These are phyloP conservation scores for Mola mola DNA, from an alignment of 2,113 vertebrate species.

Conservation along the genomic window DNA sequence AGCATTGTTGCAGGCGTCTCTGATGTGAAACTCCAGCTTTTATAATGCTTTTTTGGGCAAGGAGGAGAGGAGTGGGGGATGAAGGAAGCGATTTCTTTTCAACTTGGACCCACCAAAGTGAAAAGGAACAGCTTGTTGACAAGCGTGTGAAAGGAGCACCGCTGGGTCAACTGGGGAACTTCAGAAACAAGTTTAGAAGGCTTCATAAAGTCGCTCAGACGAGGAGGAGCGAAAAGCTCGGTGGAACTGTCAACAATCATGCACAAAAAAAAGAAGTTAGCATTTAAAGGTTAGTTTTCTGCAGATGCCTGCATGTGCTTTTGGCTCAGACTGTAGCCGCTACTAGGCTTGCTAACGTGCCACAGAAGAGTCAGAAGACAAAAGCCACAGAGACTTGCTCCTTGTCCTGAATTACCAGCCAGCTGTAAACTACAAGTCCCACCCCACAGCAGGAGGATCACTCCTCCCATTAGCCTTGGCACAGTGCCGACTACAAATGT, in stretches of 20 bases:
- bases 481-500: slow-evolving; percentile 65
- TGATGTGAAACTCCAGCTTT: slow-evolving; percentile 77
- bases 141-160: slow-evolving; percentile 64
- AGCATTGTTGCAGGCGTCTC: slow-evolving; percentile 72
- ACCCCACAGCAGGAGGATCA: slow-evolving; percentile 66
- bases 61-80: slow-evolving; percentile 63
- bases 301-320: slow-evolving; percentile 19
- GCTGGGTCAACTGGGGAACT: slow-evolving; percentile 70
- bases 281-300: slow-evolving; percentile 18
- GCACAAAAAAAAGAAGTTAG: slow-evolving; percentile 19
- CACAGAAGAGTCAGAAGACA: slow-evolving; percentile 36
- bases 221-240: too few relatives aligned
- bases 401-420: slow-evolving; percentile 68
- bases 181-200: slow-evolving; percentile 63
- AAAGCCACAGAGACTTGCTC: slow-evolving; percentile 51
- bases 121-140: slow-evolving; percentile 68
- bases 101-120: slow-evolving; percentile 74
- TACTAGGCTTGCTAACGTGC: slow-evolving; percentile 1
- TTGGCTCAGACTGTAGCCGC: slow-evolving; percentile 7
- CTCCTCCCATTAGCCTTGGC: slow-evolving; percentile 77
- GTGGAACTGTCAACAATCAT: neutral
- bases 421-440: slow-evolving; percentile 78
- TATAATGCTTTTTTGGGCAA: slow-evolving; percentile 75
- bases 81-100: slow-evolving; percentile 71
- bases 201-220: slow-evolving; percentile 44